Evolutionary conservation across 2,888 invertebrate species (phyloP).

Genomic region (Alloscopus bannaensis): DNA sequence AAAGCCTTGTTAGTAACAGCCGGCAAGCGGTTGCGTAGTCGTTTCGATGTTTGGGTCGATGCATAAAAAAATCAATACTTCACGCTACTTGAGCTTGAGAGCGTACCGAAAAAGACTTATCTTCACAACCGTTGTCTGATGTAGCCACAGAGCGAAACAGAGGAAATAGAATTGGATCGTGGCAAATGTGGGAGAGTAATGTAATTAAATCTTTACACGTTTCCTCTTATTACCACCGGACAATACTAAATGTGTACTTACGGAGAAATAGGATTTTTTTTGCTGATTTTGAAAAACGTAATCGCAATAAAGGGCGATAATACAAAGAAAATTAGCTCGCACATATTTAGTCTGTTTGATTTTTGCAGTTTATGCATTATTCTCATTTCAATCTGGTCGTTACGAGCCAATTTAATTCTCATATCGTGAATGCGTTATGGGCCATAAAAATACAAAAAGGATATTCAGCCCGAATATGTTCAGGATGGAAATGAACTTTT

Average conservation of each 20-base stretch:
- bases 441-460: constrained; percentile 30
- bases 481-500: constrained; percentile 20
- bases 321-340: constrained; percentile 30
- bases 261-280: no score
- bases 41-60: constrained; percentile 38
- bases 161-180: neutral
- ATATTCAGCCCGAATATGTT: neutral
- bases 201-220: neutral
- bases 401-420: constrained; percentile 50
- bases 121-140: neutral
- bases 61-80: constrained; percentile 52
- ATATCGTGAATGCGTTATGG: constrained; percentile 44
- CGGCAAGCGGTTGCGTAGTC: constrained; percentile 45
- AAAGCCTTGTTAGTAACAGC: constrained; percentile 56
- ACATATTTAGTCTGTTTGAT: neutral
- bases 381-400: constrained; percentile 44
- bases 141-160: neutral
- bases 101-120: neutral
- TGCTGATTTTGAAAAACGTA: no score
- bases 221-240: neutral
- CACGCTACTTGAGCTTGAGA: neutral
- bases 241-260: neutral
- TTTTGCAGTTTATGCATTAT: neutral
- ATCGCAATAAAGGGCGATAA: constrained; percentile 47
- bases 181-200: neutral